Evolutionary conservation across 2,888 invertebrate species (phyloP), one percentile per base, ranked within the genome.

Genomic region (Willowsia nigromaculata): DNA sequence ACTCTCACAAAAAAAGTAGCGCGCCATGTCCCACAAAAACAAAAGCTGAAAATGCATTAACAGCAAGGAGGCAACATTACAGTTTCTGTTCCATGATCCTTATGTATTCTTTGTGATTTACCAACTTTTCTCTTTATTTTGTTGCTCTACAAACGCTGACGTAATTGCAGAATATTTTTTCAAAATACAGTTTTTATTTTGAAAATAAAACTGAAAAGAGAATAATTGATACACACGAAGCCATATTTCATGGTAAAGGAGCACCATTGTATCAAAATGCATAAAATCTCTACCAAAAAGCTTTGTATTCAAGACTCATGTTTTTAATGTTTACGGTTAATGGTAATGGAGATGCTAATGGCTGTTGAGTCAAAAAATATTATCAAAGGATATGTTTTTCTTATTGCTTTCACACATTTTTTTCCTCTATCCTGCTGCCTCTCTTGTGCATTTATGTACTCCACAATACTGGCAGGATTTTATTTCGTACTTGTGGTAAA

Each of bases 311-410:
- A 78, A 62, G 62, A 85, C 85, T 76, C 78, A 85, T 85, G 85
- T 47, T 85, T 85, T 85, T 85, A 85, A 85, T 85, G 85, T 85
- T 78, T 85, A 85, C 78, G 85, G 85, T 65, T 85, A 78, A 85
- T 85, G 85, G 85, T 85, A 78, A 85, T 85, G 85, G 76, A 62
- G 76, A 85, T 85, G 85, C 85, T 85, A 85, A 85, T 85, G 85
- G 85, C 76, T 85, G 85, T 65, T 78, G 62, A 85, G 85, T 85
- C 76, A 78, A 56, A 85, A n/a, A 85, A 59, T 78, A 85, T 85
- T 85, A 85, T 85, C 85, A 78, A 62, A 85, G 62, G 85, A 85
- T 84, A 84, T 84, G 47, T 78, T 62, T 78, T 74, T 78, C 78
- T 59, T 74, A 74, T 74, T 84, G 47, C 85, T 37, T 43, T 62